phyloP scores from a whole-genome alignment of 2,113 vertebrate species.

The Mus musculus region GRCm39 chr11:29049001-29049500 shows the following conservation, averaged over 20 bases:
- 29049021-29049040: conserved; percentile 57
- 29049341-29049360: neutral
- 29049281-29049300: too few relatives aligned
- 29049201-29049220: neutral
- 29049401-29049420: conserved; percentile 18
- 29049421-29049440: conserved; percentile 45
- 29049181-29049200: conserved; percentile 35
- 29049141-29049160: conserved; percentile 45
- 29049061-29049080: conserved; percentile 54
- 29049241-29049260: conserved; percentile 18
- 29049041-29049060: conserved; percentile 34
- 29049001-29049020: conserved; percentile 47
- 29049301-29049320: conserved; percentile 42
- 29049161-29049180: neutral
- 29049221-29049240: conserved; percentile 25
- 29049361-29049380: conserved; percentile 14
- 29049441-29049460: conserved; percentile 19
- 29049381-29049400: neutral
- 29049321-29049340: neutral
- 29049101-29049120: conserved; percentile 42
- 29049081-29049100: neutral
- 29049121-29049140: conserved; percentile 52
- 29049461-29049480: neutral
- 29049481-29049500: neutral
- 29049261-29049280: conserved; percentile 45